Evolutionary conservation across 1,140 invertebrate species (phyloP).

Genomic region (Bathynomus jamesi): DNA sequence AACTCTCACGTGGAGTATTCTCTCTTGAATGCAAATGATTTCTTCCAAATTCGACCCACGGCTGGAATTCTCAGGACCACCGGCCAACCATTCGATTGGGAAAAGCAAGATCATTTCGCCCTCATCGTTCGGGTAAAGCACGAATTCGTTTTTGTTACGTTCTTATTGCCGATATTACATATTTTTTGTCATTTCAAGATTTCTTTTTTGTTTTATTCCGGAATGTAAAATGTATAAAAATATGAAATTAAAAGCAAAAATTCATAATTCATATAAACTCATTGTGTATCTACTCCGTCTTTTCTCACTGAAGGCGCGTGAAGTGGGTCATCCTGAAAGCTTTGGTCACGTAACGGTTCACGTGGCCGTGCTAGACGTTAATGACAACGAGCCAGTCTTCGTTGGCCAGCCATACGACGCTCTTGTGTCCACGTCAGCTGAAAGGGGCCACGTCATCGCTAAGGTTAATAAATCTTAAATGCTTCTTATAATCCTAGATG

Average conservation of each 20-base stretch:
- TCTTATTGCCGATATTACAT: too few relatives aligned
- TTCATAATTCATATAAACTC: too few relatives aligned
- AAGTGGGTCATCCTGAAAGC: slow-evolving; percentile 40
- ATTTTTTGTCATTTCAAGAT: too few relatives aligned
- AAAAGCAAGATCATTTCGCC: slow-evolving; percentile 54
- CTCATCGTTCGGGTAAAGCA: slow-evolving; percentile 61
- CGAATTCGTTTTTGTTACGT: too few relatives aligned
- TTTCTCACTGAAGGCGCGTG: slow-evolving; percentile 21
- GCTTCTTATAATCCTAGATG: too few relatives aligned
- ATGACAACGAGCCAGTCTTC: slow-evolving; percentile 83
- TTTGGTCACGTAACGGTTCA: slow-evolving; percentile 72
- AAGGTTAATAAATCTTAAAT: too few relatives aligned
- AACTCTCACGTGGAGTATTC: slow-evolving; percentile 81
- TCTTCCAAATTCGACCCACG: slow-evolving; percentile 39
- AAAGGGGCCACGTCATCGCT: slow-evolving; percentile 10
- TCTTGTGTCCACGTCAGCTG: slow-evolving; percentile 4
- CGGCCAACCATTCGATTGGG: slow-evolving; percentile 69
- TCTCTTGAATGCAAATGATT: slow-evolving; percentile 66
- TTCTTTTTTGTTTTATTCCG: too few relatives aligned
- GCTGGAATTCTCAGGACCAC: slow-evolving; percentile 73
- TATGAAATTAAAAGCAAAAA: too few relatives aligned
- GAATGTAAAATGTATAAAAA: too few relatives aligned
- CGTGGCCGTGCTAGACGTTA: slow-evolving; percentile 72
- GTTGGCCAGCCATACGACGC: slow-evolving; percentile 66
- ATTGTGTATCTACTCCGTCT: too few relatives aligned